Evolutionary conservation across 30 jellyfish, hydroid and myxozoan species (phyloP), one percentile per base, ranked within the genome.

Genomic region (Chrysaora quinquecirrha): DNA sequence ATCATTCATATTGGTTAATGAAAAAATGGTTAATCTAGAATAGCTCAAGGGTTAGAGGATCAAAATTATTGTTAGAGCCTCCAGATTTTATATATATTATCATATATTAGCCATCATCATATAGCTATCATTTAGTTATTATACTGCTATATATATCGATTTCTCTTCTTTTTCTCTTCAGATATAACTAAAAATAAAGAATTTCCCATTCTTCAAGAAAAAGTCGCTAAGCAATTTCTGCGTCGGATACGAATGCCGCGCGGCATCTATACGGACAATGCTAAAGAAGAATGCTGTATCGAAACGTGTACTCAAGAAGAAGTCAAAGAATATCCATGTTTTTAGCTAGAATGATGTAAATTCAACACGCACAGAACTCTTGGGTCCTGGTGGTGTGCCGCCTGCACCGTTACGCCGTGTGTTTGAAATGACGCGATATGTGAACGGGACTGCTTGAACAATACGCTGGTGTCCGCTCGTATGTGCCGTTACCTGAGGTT

Each of bases 221-320:
- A 46, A 48, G 21, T 63, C 27, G 89, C 89, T n/a, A 79, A 64
- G 71, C 89, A 64, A 28, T 79, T 79, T 33, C 66, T 79, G 20
- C 81, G 82, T 23, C 72, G 82, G 30, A 64, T 76, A 29, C 34
- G 89, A 46, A 30, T 19, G 27, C 56, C 82, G 3, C 82, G 89
- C 19, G 25, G 76, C 28, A 21, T 65, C n/a, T 47, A 52, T 7
- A 52, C 29, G 11, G 75, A 66, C 67, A 79, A 79, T 33, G 89
- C 89, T 9, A 64, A 19, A 32, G 89, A 79, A 52, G 89, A 79
- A 29, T 79, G 89, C 52, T 79, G 89, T 30, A 18, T 1, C 52
- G 89, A 79, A 32, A 14, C 89, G 12, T 79, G 89, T 60, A 79
- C 89, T n/a, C 16, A 23, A 16, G 89, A 79, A 49, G 89, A 79